Evolutionary conservation across 2,888 invertebrate genomes (phyloP).

Genomic region (Sisyra terminalis): DNA sequence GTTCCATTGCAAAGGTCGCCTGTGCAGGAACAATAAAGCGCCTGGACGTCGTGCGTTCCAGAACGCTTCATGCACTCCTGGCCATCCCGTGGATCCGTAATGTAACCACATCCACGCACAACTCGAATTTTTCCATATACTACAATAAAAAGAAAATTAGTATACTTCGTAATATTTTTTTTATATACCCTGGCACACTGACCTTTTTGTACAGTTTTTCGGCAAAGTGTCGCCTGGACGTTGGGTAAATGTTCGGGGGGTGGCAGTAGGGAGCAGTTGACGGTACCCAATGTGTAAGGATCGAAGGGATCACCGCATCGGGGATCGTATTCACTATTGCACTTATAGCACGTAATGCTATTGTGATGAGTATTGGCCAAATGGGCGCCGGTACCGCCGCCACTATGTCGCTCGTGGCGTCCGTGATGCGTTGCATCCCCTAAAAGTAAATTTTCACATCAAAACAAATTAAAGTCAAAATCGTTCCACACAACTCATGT

Average conservation of each 20-base stretch:
- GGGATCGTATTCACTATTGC: slow-evolving; percentile 81
- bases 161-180: too few species aligned
- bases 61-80: slow-evolving; percentile 46
- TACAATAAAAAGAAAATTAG: slow-evolving; percentile 27
- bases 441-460: too few species aligned
- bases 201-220: slow-evolving; percentile 43
- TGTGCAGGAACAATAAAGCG: slow-evolving; percentile 64
- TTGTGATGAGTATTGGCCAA: background rate
- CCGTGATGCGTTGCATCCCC: slow-evolving; percentile 2
- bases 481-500: too few species aligned
- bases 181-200: slow-evolving; percentile 10
- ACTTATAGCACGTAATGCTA: slow-evolving; percentile 64
- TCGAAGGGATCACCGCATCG: slow-evolving; percentile 82
- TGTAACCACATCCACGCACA: slow-evolving; percentile 68
- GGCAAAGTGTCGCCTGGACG: slow-evolving; percentile 47
- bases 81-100: slow-evolving; percentile 43
- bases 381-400: background rate
- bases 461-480: too few species aligned
- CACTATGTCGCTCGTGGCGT: slow-evolving; percentile 5
- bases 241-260: slow-evolving; percentile 47
- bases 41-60: slow-evolving; percentile 59
- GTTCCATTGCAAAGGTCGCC: slow-evolving; percentile 16
- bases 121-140: slow-evolving; percentile 60
- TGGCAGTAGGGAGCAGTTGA: slow-evolving; percentile 64
- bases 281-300: slow-evolving; percentile 64